These are phyloP conservation scores for Pherbina coryleti DNA, from an alignment of 2,888 invertebrate genomes.

Conservation along the genomic window DNA sequence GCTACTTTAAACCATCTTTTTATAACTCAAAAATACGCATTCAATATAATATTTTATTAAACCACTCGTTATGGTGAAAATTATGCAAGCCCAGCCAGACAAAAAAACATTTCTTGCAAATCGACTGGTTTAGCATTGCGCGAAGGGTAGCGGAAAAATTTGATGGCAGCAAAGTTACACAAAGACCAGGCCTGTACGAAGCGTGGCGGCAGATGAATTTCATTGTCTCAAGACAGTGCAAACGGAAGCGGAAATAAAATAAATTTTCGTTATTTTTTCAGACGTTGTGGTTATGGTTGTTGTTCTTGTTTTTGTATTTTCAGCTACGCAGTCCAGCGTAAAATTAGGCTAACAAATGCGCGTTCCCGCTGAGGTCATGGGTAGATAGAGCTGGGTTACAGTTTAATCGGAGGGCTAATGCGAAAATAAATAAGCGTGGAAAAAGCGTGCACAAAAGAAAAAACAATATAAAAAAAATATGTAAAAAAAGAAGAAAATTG, in stretches of 20 bases:
- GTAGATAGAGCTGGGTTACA: not conserved
- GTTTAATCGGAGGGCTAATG: not conserved
- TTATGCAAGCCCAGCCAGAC: not conserved
- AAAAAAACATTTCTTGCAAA: no score
- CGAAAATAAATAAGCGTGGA: not conserved
- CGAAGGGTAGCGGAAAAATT: not conserved
- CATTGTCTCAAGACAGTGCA: not conserved
- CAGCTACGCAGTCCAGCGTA: constrained; percentile 1
- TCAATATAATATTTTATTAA: constrained; percentile 16
- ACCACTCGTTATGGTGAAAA: constrained; percentile 1
- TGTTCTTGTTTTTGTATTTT: not conserved
- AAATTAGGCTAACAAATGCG: constrained; percentile 12
- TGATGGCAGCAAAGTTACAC: not conserved
- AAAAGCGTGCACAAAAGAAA: not conserved
- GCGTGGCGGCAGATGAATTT: not conserved
- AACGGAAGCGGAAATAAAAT: constrained; percentile 5
- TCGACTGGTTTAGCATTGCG: not conserved
- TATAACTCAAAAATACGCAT: constrained; percentile 6
- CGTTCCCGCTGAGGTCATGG: not conserved
- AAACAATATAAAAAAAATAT: not conserved
- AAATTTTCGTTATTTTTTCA: not conserved
- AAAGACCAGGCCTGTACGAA: not conserved
- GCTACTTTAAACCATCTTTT: not conserved
- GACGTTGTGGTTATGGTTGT: not conserved
- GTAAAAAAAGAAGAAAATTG: not conserved